These are phyloP conservation scores for Sphyrna mokarran DNA, from an alignment of 2,113 vertebrate genomes.

Conservation along the genomic window DNA sequence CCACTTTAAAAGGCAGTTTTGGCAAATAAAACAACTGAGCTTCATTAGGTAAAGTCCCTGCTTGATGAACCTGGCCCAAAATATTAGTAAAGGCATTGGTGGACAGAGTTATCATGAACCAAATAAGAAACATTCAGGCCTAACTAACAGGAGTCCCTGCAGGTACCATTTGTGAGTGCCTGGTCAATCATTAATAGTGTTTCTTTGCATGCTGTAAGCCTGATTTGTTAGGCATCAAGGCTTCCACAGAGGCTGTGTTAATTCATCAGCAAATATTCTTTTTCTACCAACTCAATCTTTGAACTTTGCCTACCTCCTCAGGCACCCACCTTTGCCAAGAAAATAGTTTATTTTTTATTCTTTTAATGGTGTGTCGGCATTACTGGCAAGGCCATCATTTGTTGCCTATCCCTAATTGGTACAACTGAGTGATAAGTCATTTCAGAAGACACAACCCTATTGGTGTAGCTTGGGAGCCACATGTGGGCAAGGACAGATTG, in stretches of 20 bases:
- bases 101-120: not conserved
- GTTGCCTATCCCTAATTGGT: no score
- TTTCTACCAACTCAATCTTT: not conserved
- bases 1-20: no score
- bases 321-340: not conserved
- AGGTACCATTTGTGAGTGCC: not conserved
- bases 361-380: no score
- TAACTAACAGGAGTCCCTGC: not conserved
- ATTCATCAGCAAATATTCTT: not conserved
- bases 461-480: no score
- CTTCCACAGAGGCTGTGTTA: not conserved
- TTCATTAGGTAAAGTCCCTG: not conserved
- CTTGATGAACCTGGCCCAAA: not conserved
- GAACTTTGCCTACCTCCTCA: not conserved
- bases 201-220: no score
- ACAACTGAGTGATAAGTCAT: no score
- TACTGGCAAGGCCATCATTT: no score
- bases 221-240: not conserved
- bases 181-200: not conserved
- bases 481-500: no score
- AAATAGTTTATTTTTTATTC: not conserved
- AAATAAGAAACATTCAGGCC: not conserved
- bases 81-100: not conserved
- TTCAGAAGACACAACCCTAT: no score
- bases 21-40: not conserved